Evolutionary conservation across 2,888 invertebrate species (phyloP).

Genomic region (Nemoura dubitans): DNA sequence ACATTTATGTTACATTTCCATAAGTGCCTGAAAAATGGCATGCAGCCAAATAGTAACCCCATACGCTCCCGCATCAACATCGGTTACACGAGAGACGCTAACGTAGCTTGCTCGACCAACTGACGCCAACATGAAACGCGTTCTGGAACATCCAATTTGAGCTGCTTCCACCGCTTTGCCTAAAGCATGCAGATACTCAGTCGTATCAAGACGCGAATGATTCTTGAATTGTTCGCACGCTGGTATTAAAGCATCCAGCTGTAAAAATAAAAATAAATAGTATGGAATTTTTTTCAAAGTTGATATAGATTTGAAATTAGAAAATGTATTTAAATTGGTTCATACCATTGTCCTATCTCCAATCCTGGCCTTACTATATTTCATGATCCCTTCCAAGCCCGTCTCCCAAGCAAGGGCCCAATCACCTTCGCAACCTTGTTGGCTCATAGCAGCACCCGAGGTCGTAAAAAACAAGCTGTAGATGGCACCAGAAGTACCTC

Average conservation of each 20-base stretch:
- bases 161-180: conserved; percentile 60
- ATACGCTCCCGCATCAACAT: conserved; percentile 77
- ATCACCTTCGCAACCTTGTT: conserved; percentile 50
- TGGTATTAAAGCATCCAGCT: conserved; percentile 68
- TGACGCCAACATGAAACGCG: conserved; percentile 67
- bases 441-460: conserved; percentile 59
- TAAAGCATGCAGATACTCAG: conserved; percentile 54
- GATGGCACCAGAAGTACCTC: conserved; percentile 82
- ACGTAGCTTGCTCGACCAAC: conserved; percentile 81
- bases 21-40: conserved; percentile 58
- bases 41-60: conserved; percentile 71
- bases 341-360: conserved; percentile 81
- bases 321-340: too few species aligned
- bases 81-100: conserved; percentile 61
- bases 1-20: neutral
- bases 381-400: conserved; percentile 69
- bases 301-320: too few species aligned
- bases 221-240: conserved; percentile 61
- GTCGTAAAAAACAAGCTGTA: conserved; percentile 80
- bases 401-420: conserved; percentile 68
- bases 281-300: neutral
- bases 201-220: conserved; percentile 49
- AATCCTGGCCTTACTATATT: conserved; percentile 75
- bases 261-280: conserved; percentile 50
- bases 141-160: conserved; percentile 62